A percentile compares a stretch with the other conserved stretches of the same genome.
phyloP scores from a whole-genome alignment of 2,797 vertebrate species.

The Ataeniobius toweri region DNA sequence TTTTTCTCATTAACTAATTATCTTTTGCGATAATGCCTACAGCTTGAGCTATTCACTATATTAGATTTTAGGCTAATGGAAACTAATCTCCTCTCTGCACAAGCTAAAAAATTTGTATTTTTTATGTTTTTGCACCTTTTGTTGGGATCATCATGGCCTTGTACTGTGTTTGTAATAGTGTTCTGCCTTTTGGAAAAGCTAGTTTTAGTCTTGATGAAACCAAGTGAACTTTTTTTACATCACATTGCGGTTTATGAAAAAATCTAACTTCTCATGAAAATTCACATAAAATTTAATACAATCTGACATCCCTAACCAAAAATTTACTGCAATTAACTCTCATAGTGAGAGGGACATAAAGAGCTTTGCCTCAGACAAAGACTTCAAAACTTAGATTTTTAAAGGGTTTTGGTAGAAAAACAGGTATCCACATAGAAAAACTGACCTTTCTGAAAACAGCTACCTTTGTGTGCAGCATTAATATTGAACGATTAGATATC shows the following conservation, averaged over 20 bases:
- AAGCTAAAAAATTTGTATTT: conserved; percentile 15
- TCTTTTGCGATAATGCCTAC: conserved; percentile 59
- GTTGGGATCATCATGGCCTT: conserved; percentile 23
- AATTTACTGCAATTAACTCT: not conserved
- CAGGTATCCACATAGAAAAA: not conserved
- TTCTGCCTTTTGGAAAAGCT: conserved; percentile 27
- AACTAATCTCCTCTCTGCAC: conserved; percentile 46
- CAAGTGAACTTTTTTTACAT: conserved; percentile 4
- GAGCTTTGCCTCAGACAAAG: not conserved
- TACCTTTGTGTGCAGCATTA: not conserved
- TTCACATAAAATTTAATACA: not conserved
- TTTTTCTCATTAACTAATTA: conserved; percentile 70
- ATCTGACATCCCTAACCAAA: not conserved
- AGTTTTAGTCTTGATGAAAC: conserved; percentile 18
- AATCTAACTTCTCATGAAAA: not conserved
- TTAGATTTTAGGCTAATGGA: conserved; percentile 52
- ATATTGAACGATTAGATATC: not conserved
- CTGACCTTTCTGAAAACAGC: not conserved
- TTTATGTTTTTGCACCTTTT: conserved; percentile 4
- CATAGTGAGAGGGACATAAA: not conserved
- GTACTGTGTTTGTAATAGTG: conserved; percentile 17
- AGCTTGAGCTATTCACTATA: conserved; percentile 44
- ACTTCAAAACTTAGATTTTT: not conserved
- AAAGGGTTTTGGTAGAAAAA: not conserved
- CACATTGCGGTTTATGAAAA: conserved; percentile 1